Percentiles rank a stretch among this genome's conserved stretches.
Evolutionary conservation across 92 coral and sea anemone species (phyloP).

Genomic region (Muricea muricata): DNA sequence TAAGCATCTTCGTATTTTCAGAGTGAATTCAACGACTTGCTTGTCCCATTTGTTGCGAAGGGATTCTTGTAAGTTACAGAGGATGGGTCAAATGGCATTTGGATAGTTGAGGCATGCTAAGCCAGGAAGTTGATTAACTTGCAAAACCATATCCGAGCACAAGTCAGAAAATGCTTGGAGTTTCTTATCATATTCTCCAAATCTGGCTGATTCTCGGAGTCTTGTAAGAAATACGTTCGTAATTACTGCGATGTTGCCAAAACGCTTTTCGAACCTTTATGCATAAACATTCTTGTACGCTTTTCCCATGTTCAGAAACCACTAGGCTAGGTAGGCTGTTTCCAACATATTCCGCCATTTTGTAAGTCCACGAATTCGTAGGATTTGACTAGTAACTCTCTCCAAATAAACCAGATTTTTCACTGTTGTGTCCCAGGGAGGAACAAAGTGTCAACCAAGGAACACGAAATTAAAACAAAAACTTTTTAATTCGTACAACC

Average conservation of each 20-base stretch:
- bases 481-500: too few relatives aligned
- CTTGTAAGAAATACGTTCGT: too few relatives aligned
- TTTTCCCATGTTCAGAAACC: constrained; percentile 24
- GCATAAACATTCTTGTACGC: constrained; percentile 28
- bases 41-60: constrained; percentile 27
- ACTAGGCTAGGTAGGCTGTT: background rate
- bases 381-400: background rate
- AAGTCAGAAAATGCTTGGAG: too few relatives aligned
- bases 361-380: background rate
- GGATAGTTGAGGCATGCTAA: constrained; percentile 23
- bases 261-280: constrained; percentile 26
- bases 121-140: background rate
- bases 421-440: background rate
- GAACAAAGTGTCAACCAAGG: constrained; percentile 18
- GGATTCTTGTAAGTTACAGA: background rate
- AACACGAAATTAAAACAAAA: too few relatives aligned
- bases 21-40: background rate
- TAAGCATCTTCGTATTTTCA: constrained; percentile 15
- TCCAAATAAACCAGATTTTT: background rate
- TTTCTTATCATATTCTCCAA: too few relatives aligned
- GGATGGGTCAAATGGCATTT: background rate
- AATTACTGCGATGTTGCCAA: constrained; percentile 22
- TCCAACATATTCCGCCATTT: background rate
- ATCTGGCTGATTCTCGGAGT: too few relatives aligned
- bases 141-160: too few relatives aligned